phyloP scores from a whole-genome alignment of 2,888 invertebrate species.

The Platypus cylindrus region DNA sequence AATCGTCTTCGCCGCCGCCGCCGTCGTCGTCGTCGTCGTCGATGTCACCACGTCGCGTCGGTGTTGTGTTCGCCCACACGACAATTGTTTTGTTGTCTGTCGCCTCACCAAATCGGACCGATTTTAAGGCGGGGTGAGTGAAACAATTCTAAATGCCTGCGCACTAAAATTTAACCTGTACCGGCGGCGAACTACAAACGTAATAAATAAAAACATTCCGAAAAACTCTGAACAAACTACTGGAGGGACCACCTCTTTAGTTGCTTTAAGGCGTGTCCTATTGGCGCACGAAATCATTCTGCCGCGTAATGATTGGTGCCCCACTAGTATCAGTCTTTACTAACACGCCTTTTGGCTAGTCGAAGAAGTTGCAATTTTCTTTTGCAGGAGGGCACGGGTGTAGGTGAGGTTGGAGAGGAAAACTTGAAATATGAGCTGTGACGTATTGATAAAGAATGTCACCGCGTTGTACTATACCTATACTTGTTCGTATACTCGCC shows the following conservation, averaged over 20 bases:
- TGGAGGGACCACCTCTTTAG: constrained; percentile 28
- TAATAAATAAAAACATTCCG: constrained; percentile 55
- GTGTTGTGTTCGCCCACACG: constrained; percentile 24
- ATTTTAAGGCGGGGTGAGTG: constrained; percentile 24
- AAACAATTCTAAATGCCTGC: constrained; percentile 17
- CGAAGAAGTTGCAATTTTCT: constrained; percentile 43
- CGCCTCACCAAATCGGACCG: constrained; percentile 35
- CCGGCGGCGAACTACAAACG: constrained; percentile 55
- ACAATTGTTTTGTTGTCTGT: constrained; percentile 35
- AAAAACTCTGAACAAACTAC: constrained; percentile 39
- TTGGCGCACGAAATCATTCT: constrained; percentile 35
- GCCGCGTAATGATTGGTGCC: constrained; percentile 26
- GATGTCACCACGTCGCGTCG: no score
- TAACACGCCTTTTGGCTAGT: constrained; percentile 31
- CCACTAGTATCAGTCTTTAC: constrained; percentile 22
- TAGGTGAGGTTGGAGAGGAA: no score
- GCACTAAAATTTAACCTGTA: constrained; percentile 44
- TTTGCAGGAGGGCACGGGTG: constrained; percentile 42
- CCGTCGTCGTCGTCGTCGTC: no score
- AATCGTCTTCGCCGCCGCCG: no score
- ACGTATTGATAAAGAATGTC: constrained; percentile 54
- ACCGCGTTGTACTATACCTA: no score
- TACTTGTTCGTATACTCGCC: no score
- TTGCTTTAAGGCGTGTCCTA: constrained; percentile 29
- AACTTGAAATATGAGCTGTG: constrained; percentile 40